Conservation (phyloP, 1,140 invertebrate genomes). For the Holcopasites calliopsidis region DNA sequence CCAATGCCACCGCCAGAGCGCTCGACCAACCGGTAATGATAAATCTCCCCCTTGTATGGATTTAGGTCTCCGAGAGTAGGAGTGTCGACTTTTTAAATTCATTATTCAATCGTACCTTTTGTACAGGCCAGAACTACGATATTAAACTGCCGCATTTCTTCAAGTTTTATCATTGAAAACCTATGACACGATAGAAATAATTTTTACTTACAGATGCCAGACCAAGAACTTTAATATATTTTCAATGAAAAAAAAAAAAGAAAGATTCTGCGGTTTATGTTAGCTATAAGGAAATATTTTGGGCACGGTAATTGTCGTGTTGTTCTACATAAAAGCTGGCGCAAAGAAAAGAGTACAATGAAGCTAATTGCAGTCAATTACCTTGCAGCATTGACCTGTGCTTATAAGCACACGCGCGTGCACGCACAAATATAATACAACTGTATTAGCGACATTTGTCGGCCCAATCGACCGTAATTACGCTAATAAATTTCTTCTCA, state of each 20-base stretch:
- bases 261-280: too few species aligned
- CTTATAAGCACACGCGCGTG: not conserved
- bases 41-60: slow-evolving; percentile 45
- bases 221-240: too few species aligned
- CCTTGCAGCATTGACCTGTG: slow-evolving; percentile 2
- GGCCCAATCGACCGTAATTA: not conserved
- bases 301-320: not conserved
- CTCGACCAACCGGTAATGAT: slow-evolving; percentile 49
- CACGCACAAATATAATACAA: not conserved
- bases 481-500: not conserved
- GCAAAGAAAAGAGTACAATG: slow-evolving; percentile 52
- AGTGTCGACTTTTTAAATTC: slow-evolving; percentile 2
- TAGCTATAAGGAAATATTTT: not conserved
- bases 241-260: too few species aligned
- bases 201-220: too few species aligned
- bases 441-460: not conserved
- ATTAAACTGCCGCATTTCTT: too few species aligned
- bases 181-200: too few species aligned
- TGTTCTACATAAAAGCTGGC: slow-evolving; percentile 5
- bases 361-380: slow-evolving; percentile 68
- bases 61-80: slow-evolving; percentile 9
- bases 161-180: too few species aligned
- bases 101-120: not conserved
- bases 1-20: slow-evolving; percentile 57
- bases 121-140: too few species aligned